Conservation (phyloP, 2,113 vertebrate species). For the Chlorodrepanis virens region DNA sequence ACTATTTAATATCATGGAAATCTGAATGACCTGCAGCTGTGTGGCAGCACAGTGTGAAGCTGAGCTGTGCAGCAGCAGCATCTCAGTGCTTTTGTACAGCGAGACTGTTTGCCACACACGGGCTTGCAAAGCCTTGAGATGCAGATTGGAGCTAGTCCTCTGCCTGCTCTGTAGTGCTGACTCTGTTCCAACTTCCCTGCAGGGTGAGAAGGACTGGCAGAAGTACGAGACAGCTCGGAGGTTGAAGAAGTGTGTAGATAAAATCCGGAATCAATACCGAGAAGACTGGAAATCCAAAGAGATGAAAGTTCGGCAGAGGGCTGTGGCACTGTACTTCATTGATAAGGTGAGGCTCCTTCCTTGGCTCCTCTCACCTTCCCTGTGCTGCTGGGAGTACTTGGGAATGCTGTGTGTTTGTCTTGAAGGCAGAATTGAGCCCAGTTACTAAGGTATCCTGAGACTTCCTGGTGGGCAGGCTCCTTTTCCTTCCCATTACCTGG, state of each 20-base stretch:
- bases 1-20: neutral
- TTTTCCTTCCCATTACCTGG: conserved; percentile 56
- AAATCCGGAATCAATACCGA: conserved; percentile 87
- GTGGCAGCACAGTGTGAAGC: neutral
- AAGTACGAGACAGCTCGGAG: conserved; percentile 93
- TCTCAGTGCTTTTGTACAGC: neutral
- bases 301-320: conserved; percentile 94
- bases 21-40: conserved; percentile 51
- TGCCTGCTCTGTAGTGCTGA: neutral
- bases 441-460: neutral
- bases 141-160: neutral
- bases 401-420: neutral
- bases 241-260: conserved; percentile 92
- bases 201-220: conserved; percentile 99
- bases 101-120: neutral
- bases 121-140: neutral
- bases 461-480: conserved; percentile 3
- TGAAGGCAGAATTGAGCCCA: neutral
- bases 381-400: neutral
- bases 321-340: conserved; percentile 95
- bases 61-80: neutral
- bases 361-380: neutral
- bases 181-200: neutral
- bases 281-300: conserved; percentile 99
- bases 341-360: conserved; percentile 81